Evolutionary conservation across 1,140 invertebrate species (phyloP), one percentile per base, ranked within the genome.

Genomic region (Protaetia brevitarsis): DNA sequence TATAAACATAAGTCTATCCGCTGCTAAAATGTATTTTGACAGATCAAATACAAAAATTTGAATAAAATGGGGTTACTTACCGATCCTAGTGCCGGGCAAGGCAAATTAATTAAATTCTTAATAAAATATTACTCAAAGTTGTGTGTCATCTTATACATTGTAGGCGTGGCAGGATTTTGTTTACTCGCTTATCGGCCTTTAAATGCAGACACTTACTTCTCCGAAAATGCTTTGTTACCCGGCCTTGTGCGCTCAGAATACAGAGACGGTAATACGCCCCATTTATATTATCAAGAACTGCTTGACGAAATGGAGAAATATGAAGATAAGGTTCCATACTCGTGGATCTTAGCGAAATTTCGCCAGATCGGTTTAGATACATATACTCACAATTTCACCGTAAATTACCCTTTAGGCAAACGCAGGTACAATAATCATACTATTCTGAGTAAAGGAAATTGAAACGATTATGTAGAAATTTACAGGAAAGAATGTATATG

Each of bases 141-240:
- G 0, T 93, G 89, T 77, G 79, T 88, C 58, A 51, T 93, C 0
- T 83, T 91, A 56, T 97, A 94, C 76, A 58, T 93, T 21, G 81
- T 79, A 61, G 94, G 94, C 23, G 80, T 96, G 62, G 73, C 85
- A 23, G 95, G 91, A 88, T 90, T 96, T 71, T 80, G 85, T 61
- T 80, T 88, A 69, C 77, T 94, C 21, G 89, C 88, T 1, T 82
- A 89, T 72, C 82, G 86, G 3, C 81, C 85, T 34, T 87, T 93
- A 68, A 93, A 91, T 75, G 86, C 89, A 63, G 88, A 86, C 70
- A 97, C 94, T 0, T 98, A 98, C 80, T 95, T 98, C 75, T 98
- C 95, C 2, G 96, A 98, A 82, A 98, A 98, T 83, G 95, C 96
- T 8, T 80, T 98, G 8, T 82, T 98, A 16, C 96, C 96, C 61